These are phyloP conservation scores for Eulithis prunata DNA, from an alignment of 2,888 invertebrate species.

Conservation along the genomic window DNA sequence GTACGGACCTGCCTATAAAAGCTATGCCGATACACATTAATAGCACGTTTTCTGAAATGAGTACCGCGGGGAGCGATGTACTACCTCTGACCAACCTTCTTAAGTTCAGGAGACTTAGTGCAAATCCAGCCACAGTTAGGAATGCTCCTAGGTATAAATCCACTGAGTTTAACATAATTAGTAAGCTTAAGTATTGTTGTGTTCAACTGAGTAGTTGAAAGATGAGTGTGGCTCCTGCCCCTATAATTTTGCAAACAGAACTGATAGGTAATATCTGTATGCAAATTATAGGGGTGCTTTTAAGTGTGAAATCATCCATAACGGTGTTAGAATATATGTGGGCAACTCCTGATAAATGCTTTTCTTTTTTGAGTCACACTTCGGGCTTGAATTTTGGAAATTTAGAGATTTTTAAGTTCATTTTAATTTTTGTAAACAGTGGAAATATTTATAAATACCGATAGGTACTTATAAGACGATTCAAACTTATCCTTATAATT, in stretches of 20 bases:
- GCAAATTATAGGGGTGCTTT: constrained; percentile 75
- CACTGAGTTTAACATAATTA: constrained; percentile 57
- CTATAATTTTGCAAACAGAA: constrained; percentile 54
- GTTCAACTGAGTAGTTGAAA: constrained; percentile 32
- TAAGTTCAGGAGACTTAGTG: constrained; percentile 68
- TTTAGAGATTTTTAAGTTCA: too few species aligned
- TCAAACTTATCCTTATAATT: too few species aligned
- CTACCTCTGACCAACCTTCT: constrained; percentile 59
- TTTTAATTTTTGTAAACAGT: too few species aligned
- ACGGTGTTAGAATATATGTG: constrained; percentile 13
- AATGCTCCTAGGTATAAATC: constrained; percentile 72
- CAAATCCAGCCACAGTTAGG: constrained; percentile 67
- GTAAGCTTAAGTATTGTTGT: constrained; percentile 35
- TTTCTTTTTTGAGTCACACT: background rate
- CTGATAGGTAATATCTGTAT: constrained; percentile 57
- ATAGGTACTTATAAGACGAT: too few species aligned
- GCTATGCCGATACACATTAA: constrained; percentile 71
- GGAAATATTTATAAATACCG: too few species aligned
- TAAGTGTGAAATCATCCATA: constrained; percentile 36
- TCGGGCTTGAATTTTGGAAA: too few species aligned
- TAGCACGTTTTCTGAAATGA: constrained; percentile 74
- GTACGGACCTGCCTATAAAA: constrained; percentile 61
- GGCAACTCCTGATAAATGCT: background rate
- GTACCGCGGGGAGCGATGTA: constrained; percentile 57
- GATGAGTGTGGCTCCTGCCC: constrained; percentile 56